Base-by-base conservation (phyloP, 1,140 invertebrate species). In the Akabosia matsudoensis region DNA sequence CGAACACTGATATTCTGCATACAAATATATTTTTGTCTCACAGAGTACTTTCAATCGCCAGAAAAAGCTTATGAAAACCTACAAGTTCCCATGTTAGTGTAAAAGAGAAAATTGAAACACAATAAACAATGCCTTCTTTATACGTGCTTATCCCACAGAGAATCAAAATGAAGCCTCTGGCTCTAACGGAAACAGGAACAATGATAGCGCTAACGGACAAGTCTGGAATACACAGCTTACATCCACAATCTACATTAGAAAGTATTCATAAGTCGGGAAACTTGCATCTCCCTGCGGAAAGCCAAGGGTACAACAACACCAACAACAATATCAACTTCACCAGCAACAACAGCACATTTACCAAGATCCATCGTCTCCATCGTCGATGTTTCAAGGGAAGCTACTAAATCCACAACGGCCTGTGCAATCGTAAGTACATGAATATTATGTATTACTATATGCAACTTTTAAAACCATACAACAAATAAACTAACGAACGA, bases 251-350 rank as follows among this genome's bases (percentile, higher is more conserved):
- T 26, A 81, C 78, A 30, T 52, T 81, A 26, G 80, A 81, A 74
- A 81, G 76, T 79, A 51, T 79, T 70, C 76, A 76, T 33, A 78
- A 79, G 76, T 79, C 80, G 78, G 78, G 75, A 79, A 80, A 80
- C 79, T 78, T 52, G 74, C 72, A 78, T 80, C 76, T 80, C 76
- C 79, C 75, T 79, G 75, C 75, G 77, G 79, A 76, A 80, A 78
- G 45, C 76, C 74, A 76, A 78, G 80, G 80, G 80, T 74, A 56
- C 72, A 74, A 74, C 70, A 72, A 37, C 34, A 72, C 2, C 70
- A 45, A 37, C 33, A 72, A 34, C 18, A 72, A n/a, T 28, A 70
- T 30, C 64, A 31, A 28, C 72, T 34, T 13, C 70, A 72, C 18
- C 34, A 34, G 4, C 70, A 37, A 16, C 70, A 72, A 37, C 34